phyloP scores from a whole-genome alignment of 1,140 invertebrate species.

The Galleria mellonella region DNA sequence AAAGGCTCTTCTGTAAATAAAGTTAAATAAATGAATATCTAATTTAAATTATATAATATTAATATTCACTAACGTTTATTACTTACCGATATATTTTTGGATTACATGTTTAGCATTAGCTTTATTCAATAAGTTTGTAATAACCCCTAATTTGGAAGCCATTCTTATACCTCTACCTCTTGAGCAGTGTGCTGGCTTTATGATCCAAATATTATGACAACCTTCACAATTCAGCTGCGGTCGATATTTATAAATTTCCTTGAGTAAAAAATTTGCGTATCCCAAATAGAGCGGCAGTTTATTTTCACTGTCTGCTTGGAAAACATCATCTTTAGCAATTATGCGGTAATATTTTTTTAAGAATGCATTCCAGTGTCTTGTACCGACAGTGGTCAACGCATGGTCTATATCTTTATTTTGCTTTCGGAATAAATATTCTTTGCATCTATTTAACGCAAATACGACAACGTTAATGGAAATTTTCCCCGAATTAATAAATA shows the following conservation, averaged over 20 bases:
- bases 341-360: constrained; percentile 75
- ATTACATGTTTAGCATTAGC: constrained; percentile 83
- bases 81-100: constrained; percentile 94
- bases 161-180: constrained; percentile 89
- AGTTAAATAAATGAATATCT: neutral
- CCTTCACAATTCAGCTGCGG: constrained; percentile 84
- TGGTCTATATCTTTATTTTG: constrained; percentile 74
- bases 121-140: constrained; percentile 78
- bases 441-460: constrained; percentile 76
- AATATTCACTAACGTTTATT: neutral
- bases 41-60: neutral
- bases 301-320: constrained; percentile 56
- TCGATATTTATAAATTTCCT: constrained; percentile 77
- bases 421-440: constrained; percentile 68
- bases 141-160: constrained; percentile 74
- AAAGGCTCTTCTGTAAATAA: constrained; percentile 82
- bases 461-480: constrained; percentile 69
- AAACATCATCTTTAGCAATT: constrained; percentile 53
- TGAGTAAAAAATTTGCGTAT: constrained; percentile 75
- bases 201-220: constrained; percentile 91
- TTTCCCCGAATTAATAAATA: constrained; percentile 63
- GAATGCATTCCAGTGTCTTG: constrained; percentile 83
- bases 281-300: constrained; percentile 70
- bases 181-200: constrained; percentile 91
- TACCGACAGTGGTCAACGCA: constrained; percentile 41